Percentiles rank a stretch among this genome's conserved stretches.
Conservation (phyloP, 2,797 vertebrate species). For the Adrianichthys oophorus region DNA sequence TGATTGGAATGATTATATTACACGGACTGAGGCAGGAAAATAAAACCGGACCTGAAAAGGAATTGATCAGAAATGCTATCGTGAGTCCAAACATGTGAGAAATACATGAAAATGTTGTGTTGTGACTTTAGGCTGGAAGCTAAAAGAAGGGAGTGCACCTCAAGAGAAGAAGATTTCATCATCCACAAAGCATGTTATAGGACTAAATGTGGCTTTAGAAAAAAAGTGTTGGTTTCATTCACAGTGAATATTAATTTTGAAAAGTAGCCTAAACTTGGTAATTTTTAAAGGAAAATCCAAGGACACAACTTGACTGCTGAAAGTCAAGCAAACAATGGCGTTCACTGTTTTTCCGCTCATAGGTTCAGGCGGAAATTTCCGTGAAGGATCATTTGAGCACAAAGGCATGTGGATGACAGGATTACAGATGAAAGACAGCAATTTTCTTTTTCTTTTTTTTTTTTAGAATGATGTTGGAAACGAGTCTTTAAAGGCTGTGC, state of each 20-base stretch:
- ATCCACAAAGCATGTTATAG: not conserved
- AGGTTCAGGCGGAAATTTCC: not conserved
- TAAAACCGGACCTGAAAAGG: too few relatives aligned
- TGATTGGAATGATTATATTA: too few relatives aligned
- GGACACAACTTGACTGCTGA: conserved; percentile 1
- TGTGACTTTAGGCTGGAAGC: not conserved
- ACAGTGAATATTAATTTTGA: not conserved
- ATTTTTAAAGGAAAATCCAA: not conserved
- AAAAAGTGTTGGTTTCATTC: not conserved
- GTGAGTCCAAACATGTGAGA: too few relatives aligned
- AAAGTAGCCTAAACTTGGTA: conserved; percentile 1
- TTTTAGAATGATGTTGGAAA: not conserved
- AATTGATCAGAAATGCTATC: too few relatives aligned
- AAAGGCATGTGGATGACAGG: conserved; percentile 1
- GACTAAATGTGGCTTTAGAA: conserved; percentile 6
- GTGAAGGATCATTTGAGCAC: conserved; percentile 2
- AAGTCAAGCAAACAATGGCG: not conserved
- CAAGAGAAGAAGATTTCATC: conserved; percentile 2
- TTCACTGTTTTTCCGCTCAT: not conserved
- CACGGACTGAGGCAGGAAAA: too few relatives aligned
- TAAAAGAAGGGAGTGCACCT: conserved; percentile 2
- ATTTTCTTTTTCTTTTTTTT: not conserved
- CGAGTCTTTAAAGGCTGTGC: not conserved
- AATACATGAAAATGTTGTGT: not conserved
- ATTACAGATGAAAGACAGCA: conserved; percentile 5